A percentile compares a stretch with the other conserved stretches of the same genome.
These are phyloP conservation scores for Probosciger aterrimus DNA, from an alignment of 2,113 vertebrate genomes.

Conservation along the genomic window DNA sequence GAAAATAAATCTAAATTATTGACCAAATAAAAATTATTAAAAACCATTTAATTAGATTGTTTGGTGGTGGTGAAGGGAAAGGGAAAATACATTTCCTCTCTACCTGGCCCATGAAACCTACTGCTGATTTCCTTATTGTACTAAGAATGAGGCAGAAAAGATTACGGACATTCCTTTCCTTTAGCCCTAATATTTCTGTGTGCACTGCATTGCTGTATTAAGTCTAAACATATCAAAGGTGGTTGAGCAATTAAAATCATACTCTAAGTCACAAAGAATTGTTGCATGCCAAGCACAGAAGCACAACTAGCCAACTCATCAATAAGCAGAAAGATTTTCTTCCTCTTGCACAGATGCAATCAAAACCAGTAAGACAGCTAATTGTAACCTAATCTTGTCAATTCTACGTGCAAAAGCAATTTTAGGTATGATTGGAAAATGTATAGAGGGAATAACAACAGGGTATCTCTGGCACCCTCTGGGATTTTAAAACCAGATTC, in stretches of 20 bases:
- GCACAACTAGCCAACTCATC: neutral
- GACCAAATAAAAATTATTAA: neutral
- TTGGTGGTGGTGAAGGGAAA: neutral
- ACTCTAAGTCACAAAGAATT: neutral
- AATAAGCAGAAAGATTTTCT: neutral
- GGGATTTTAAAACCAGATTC: constrained; percentile 1
- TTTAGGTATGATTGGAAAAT: neutral
- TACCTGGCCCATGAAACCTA: neutral
- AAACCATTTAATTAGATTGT: neutral
- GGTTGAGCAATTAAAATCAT: neutral
- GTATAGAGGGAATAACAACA: neutral
- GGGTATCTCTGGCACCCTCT: neutral
- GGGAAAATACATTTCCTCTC: neutral
- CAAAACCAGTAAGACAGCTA: constrained; percentile 6
- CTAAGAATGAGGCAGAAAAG: neutral
- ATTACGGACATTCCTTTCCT: neutral
- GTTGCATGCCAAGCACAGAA: neutral
- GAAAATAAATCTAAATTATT: neutral
- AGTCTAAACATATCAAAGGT: neutral
- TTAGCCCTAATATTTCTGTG: neutral
- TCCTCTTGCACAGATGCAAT: neutral
- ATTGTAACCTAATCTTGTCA: neutral
- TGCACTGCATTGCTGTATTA: neutral
- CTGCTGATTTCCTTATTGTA: neutral
- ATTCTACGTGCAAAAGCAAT: neutral